These are phyloP conservation scores for Troides oblongomaculatus DNA, from an alignment of 2,888 invertebrate species.

Conservation along the genomic window DNA sequence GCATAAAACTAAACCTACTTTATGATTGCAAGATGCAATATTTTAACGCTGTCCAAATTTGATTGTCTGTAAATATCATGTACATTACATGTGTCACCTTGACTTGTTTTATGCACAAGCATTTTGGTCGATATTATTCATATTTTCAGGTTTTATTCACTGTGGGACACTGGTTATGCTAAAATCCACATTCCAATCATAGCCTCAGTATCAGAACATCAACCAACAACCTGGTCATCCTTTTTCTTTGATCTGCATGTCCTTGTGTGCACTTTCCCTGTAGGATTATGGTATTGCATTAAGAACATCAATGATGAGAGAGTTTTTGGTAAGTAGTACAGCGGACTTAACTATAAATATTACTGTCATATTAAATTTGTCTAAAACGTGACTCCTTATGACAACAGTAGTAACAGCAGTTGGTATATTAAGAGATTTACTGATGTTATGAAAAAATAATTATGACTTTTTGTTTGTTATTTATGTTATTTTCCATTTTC, in stretches of 20 bases:
- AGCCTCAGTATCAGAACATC: constrained; percentile 99
- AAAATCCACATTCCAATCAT: constrained; percentile 99
- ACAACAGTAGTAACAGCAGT: too few species aligned
- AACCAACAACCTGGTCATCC: constrained; percentile 99
- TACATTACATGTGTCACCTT: neutral
- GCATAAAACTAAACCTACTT: too few species aligned
- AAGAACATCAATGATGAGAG: constrained; percentile 98
- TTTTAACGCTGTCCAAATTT: neutral
- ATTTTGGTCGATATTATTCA: constrained; percentile 4
- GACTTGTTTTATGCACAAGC: neutral
- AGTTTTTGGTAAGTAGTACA: constrained; percentile 91
- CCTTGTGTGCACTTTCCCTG: constrained; percentile 97
- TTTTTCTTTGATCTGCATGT: constrained; percentile 99
- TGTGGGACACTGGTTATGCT: constrained; percentile 99
- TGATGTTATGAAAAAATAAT: neutral
- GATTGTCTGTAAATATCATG: neutral
- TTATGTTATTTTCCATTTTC: constrained; percentile 42
- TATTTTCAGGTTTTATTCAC: constrained; percentile 92
- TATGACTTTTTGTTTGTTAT: neutral
- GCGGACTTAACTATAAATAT: neutral
- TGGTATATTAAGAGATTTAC: too few species aligned
- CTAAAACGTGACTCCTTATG: neutral
- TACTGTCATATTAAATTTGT: neutral
- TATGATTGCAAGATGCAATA: too few species aligned
- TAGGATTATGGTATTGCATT: constrained; percentile 99